A percentile compares a stretch with the other conserved stretches of the same genome.
These are phyloP conservation scores for Burhinus oedicnemus DNA, from an alignment of 2,113 vertebrate species.

Conservation along the genomic window DNA sequence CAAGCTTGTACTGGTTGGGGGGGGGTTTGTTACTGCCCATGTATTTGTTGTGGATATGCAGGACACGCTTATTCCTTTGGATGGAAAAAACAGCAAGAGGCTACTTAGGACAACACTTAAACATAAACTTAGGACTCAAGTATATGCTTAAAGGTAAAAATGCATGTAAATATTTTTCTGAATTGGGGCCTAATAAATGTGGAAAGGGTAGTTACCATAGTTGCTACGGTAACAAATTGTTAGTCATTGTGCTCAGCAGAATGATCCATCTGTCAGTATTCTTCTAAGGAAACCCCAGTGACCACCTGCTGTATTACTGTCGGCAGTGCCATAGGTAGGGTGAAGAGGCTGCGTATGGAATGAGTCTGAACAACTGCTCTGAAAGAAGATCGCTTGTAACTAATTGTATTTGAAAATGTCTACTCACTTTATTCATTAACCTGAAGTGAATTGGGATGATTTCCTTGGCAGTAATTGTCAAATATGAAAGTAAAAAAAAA, in stretches of 20 bases:
- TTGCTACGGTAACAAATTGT: neutral
- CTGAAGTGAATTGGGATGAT: neutral
- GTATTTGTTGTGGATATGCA: neutral
- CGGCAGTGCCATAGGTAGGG: neutral
- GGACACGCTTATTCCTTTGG: neutral
- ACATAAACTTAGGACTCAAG: conserved; percentile 32
- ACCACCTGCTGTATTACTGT: neutral
- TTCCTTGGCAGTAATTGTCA: neutral
- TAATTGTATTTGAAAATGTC: neutral
- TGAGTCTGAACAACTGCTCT: rapidly evolving
- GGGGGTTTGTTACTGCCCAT: neutral
- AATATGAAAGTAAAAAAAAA: neutral
- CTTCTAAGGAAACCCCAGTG: neutral
- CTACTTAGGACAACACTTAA: conserved; percentile 39
- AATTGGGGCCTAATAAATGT: neutral
- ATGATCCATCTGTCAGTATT: neutral
- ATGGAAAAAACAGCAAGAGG: neutral
- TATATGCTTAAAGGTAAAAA: conserved; percentile 44
- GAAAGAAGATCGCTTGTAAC: neutral
- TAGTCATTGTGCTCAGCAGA: neutral
- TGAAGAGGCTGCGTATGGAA: neutral
- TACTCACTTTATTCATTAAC: neutral
- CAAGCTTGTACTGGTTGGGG: neutral
- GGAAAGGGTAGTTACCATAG: neutral
- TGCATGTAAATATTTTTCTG: conserved; percentile 56